phyloP scores from a whole-genome alignment of 2,113 vertebrate genomes.

The Progne subis region DNA sequence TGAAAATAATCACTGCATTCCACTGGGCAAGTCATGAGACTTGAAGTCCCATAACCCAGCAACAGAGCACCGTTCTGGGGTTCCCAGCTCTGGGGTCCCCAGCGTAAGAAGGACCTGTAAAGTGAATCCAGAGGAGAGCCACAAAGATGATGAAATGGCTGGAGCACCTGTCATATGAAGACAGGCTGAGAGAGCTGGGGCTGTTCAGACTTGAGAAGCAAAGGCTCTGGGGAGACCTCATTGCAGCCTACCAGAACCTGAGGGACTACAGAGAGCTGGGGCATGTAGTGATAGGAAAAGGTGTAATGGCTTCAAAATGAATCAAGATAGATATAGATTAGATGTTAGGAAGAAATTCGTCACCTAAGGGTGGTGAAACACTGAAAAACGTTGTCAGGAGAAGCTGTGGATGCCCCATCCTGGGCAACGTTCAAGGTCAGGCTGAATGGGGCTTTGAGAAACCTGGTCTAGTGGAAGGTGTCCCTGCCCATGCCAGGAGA shows the following conservation, averaged over 20 bases:
- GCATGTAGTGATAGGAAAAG: not conserved
- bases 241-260: not conserved
- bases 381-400: not conserved
- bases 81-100: not conserved
- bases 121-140: not conserved
- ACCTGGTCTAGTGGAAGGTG: not conserved
- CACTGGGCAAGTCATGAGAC: not conserved
- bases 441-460: not conserved
- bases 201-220: not conserved
- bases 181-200: not conserved
- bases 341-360: not conserved
- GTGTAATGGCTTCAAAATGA: not conserved
- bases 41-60: not conserved
- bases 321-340: not conserved
- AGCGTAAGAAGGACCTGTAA: fast-evolving
- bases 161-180: not conserved
- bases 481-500: fast-evolving
- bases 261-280: not conserved
- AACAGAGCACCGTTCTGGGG: not conserved
- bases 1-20: not conserved
- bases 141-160: not conserved
- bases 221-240: not conserved
- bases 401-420: not conserved
- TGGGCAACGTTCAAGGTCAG: not conserved
- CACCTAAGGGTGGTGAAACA: not conserved